Conservation (phyloP, 2,888 invertebrate species). For the Timema podura region DNA sequence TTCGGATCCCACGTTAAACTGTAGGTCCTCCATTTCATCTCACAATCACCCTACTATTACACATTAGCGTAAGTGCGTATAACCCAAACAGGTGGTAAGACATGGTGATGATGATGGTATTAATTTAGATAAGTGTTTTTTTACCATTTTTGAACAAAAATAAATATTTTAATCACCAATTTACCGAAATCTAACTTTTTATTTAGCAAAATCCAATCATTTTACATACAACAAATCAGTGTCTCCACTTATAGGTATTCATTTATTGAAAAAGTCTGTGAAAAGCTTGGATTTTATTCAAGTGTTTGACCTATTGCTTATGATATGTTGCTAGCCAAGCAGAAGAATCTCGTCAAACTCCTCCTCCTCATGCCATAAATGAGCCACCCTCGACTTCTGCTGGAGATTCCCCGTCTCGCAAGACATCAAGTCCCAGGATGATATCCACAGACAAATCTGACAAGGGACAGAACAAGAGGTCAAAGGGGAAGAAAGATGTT, state of each 20-base stretch:
- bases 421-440: conserved; percentile 22
- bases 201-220: too few species aligned
- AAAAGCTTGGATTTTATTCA: neutral
- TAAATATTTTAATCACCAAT: too few species aligned
- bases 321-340: conserved; percentile 10
- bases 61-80: too few species aligned
- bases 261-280: neutral
- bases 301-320: too few species aligned
- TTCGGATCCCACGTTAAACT: too few species aligned
- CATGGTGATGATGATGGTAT: too few species aligned
- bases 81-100: too few species aligned
- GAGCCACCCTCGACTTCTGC: conserved; percentile 10
- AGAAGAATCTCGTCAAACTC: conserved; percentile 3
- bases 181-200: too few species aligned
- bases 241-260: neutral
- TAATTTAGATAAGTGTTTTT: too few species aligned
- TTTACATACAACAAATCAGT: neutral
- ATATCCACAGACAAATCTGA: conserved; percentile 34
- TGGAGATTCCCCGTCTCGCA: conserved; percentile 25
- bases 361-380: neutral
- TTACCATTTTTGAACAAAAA: too few species aligned
- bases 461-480: conserved; percentile 42
- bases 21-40: too few species aligned
- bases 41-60: too few species aligned
- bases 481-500: conserved; percentile 45